Conservation (phyloP, 2,888 invertebrate genomes). For the Tenthredo distinguenda region DNA sequence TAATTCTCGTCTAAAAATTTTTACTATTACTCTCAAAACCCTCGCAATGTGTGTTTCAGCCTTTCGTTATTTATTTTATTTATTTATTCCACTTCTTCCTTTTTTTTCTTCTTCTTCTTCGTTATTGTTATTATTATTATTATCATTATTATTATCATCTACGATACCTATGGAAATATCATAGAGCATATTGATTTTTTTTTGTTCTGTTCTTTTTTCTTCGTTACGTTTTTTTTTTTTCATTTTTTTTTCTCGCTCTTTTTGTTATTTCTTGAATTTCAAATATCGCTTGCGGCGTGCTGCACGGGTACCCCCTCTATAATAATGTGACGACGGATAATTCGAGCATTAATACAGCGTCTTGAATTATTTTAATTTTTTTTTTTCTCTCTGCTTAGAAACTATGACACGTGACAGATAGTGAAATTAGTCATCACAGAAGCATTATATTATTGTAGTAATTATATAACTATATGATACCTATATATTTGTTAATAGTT, state of each 20-base stretch:
- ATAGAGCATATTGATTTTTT: not conserved
- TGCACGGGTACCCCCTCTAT: not conserved
- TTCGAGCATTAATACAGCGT: not conserved
- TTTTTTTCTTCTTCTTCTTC: not conserved
- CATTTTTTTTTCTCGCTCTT: not conserved
- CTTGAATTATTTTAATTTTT: constrained; percentile 24
- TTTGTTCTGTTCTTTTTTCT: not conserved
- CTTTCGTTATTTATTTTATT: constrained; percentile 9
- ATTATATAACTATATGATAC: constrained; percentile 68
- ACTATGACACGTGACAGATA: constrained; percentile 55
- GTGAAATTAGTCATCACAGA: constrained; percentile 75
- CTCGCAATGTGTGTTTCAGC: not conserved
- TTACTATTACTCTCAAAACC: not conserved
- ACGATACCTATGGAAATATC: not conserved
- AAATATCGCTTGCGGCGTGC: not conserved
- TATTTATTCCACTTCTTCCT: not conserved
- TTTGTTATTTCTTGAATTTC: not conserved
- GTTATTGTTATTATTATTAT: not conserved
- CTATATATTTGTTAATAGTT: constrained; percentile 20
- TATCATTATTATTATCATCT: not conserved
- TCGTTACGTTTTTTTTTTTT: not conserved
- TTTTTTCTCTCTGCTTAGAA: constrained; percentile 41
- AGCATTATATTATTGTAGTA: constrained; percentile 73
- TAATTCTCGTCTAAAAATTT: constrained; percentile 5
- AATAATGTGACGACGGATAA: constrained; percentile 18